Evolutionary conservation across 2,113 vertebrate genomes (phyloP).

Genomic region (Furnarius figulus): DNA sequence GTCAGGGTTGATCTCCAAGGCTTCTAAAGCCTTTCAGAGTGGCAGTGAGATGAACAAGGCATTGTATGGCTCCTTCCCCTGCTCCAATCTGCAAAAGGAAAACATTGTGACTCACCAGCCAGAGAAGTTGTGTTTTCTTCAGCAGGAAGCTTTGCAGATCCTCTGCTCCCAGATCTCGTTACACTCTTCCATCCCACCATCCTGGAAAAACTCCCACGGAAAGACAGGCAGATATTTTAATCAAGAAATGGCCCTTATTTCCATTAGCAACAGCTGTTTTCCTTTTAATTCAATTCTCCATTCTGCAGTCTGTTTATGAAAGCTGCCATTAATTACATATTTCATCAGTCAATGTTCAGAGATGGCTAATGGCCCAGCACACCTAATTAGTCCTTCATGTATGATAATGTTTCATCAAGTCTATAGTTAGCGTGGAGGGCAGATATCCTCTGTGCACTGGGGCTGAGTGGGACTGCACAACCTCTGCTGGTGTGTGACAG

Average conservation of each 20-base stretch:
- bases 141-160: conserved; percentile 51
- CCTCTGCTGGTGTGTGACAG: neutral
- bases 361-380: conserved; percentile 66
- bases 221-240: conserved; percentile 63
- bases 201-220: conserved; percentile 51
- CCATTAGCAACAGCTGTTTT: conserved; percentile 69
- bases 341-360: conserved; percentile 66
- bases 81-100: conserved; percentile 5
- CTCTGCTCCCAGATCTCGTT: conserved; percentile 47
- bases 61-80: neutral
- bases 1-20: neutral
- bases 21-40: conserved; percentile 1
- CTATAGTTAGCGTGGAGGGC: neutral
- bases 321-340: conserved; percentile 69
- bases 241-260: conserved; percentile 59
- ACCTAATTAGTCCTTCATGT: conserved; percentile 71
- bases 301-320: conserved; percentile 65
- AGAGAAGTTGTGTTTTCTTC: conserved; percentile 37
- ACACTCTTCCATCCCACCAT: conserved; percentile 32
- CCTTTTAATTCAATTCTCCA: conserved; percentile 62
- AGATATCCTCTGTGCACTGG: neutral
- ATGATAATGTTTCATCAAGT: conserved; percentile 66
- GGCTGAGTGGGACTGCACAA: neutral
- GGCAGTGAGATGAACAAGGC: conserved; percentile 38
- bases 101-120: conserved; percentile 31